Base-by-base conservation (phyloP, 2,888 invertebrate genomes). In the Amblyjoppa proteus region DNA sequence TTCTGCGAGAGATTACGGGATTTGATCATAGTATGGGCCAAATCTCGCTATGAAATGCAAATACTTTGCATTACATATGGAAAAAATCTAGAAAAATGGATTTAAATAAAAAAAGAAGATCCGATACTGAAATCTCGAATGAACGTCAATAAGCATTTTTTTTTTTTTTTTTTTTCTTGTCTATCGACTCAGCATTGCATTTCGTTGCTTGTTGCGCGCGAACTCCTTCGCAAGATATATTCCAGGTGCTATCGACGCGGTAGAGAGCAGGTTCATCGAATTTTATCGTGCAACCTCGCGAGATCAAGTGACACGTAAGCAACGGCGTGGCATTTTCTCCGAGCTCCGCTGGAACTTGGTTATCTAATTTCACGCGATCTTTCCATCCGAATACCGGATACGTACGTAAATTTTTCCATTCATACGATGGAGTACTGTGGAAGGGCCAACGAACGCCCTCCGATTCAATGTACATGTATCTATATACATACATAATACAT, bases 261-360 rank as follows among this genome's bases (percentile, higher is more conserved):
- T 4, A 11, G 6, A 5, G 16, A 64, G 61, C 31, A 61, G 20
- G 49, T 69, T 51, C 81, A 85, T 85, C 79, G 58, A 81, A 80
- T 87, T 45, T 45, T 85, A 77, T 74, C 83, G 53, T 70, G 69
- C 79, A 83, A 70, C 74, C 70, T 69, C 78, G 11, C 56, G 66
- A 66, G 68, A 76, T 68, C 41, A 66, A 51, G 45, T 16, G 41
- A 51, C 61, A 81, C 53, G 56, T 78, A 83, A 84, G 73, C 74
- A 69, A 77, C 28, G 79, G 45, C 66, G 41, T 73, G 25, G 68
- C 76, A 87, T 85, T 86, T 86, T 87, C 84, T 82, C 86, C 84
- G 64, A 64, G 58, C 31, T 45, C 76, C 68, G 58, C 25, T 64
- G 76, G 64, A 87, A 83, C 81, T 83, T 83, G 85, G 83, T 88